These are phyloP conservation scores for Thermophis baileyi DNA, from an alignment of 2,113 vertebrate genomes.

Conservation along the genomic window DNA sequence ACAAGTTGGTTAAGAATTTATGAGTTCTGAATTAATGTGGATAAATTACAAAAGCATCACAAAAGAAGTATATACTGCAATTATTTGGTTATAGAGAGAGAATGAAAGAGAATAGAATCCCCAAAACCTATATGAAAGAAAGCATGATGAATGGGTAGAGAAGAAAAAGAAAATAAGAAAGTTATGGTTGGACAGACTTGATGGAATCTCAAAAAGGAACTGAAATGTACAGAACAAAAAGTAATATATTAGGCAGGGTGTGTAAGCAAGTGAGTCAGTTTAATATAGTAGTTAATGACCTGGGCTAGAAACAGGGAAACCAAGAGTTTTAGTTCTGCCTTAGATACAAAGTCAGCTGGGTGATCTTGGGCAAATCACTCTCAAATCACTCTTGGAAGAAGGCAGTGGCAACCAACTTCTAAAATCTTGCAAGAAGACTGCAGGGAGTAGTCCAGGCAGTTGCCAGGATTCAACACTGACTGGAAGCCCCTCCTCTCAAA, in stretches of 20 bases:
- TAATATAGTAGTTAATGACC: background rate
- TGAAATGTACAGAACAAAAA: background rate
- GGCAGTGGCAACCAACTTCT: background rate
- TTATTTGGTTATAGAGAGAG: background rate
- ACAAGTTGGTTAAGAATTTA: background rate
- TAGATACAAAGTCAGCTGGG: background rate
- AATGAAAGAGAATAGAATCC: background rate
- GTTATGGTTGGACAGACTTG: background rate
- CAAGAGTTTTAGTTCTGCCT: background rate
- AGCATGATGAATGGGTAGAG: background rate
- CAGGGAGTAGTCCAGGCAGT: background rate
- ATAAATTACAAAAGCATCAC: background rate
- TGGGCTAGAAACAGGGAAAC: background rate
- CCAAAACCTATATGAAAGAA: background rate
- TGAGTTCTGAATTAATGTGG: background rate
- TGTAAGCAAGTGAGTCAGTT: background rate
- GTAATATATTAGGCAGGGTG: background rate
- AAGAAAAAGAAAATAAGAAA: background rate
- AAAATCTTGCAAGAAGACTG: background rate
- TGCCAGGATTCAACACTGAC: background rate
- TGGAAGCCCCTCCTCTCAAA: background rate
- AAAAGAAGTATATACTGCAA: background rate
- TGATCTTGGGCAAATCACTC: background rate
- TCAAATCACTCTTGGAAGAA: background rate
- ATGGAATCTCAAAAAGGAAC: background rate